Conservation (phyloP, 2,888 invertebrate genomes). For the Stenotaenia linearis region DNA sequence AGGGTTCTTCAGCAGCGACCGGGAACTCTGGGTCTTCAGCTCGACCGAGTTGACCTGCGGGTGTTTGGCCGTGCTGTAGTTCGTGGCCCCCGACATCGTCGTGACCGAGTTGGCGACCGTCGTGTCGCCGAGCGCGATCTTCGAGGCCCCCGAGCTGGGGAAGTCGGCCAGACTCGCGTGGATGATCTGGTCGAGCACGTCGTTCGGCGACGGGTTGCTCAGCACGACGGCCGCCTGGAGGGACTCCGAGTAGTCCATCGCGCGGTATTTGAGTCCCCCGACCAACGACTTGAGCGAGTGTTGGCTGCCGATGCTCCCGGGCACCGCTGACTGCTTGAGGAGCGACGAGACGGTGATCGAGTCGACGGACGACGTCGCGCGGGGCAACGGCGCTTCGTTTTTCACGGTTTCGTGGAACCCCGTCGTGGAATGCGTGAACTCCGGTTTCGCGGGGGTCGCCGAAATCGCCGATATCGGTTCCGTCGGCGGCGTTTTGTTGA, state of each 20-base stretch:
- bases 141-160: conserved; percentile 33
- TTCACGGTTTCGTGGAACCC: not conserved
- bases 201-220: conserved; percentile 27
- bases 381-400: not conserved
- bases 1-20: conserved; percentile 27
- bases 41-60: not conserved
- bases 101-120: not conserved
- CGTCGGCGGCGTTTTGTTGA: not conserved
- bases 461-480: not conserved
- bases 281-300: not conserved
- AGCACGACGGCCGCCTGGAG: not conserved
- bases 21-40: not conserved
- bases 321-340: not conserved
- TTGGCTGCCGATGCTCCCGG: not conserved
- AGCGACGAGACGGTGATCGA: conserved; percentile 26
- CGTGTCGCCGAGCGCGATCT: not conserved
- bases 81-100: not conserved
- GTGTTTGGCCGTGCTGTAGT: not conserved
- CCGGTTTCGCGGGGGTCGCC: not conserved
- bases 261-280: not conserved
- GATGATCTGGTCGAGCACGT: conserved; percentile 36
- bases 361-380: not conserved
- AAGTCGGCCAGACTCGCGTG: conserved; percentile 35
- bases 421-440: not conserved
- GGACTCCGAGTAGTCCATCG: conserved; percentile 28